Evolutionary conservation across 2,797 vertebrate genomes (phyloP).

Genomic region (Leptatherina wallacei): DNA sequence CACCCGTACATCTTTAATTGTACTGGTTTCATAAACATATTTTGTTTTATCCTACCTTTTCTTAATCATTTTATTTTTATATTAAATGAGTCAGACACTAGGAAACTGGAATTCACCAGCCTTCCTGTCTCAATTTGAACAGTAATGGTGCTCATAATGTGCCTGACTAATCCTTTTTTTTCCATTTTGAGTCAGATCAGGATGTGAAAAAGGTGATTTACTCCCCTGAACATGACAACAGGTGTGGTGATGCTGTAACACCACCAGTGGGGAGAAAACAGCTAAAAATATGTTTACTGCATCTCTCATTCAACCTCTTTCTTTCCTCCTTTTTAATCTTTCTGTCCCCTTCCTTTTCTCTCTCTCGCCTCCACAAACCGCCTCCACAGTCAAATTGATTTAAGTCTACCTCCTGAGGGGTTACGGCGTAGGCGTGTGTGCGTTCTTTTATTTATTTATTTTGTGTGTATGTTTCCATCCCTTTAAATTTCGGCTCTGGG

Average conservation of each 20-base stretch:
- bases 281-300: constrained; percentile 12
- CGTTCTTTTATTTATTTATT: constrained; percentile 1
- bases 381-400: constrained; percentile 82
- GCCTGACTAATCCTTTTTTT: background rate
- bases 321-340: constrained; percentile 14
- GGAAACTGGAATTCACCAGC: background rate
- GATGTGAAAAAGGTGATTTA: constrained; percentile 7
- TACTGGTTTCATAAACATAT: too few species aligned
- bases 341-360: constrained; percentile 42
- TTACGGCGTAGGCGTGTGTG: constrained; percentile 51
- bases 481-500: constrained; percentile 42
- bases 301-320: constrained; percentile 21
- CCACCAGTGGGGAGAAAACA: background rate
- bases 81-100: background rate
- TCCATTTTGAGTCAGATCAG: background rate
- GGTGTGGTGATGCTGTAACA: background rate
- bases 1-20: background rate
- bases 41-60: too few species aligned
- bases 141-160: background rate
- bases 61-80: too few species aligned
- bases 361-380: constrained; percentile 64
- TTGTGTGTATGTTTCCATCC: constrained; percentile 43
- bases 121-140: background rate
- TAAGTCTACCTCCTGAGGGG: constrained; percentile 74
- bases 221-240: background rate